Evolutionary conservation across 2,888 invertebrate species (phyloP).

Genomic region (Papilio demoleus): DNA sequence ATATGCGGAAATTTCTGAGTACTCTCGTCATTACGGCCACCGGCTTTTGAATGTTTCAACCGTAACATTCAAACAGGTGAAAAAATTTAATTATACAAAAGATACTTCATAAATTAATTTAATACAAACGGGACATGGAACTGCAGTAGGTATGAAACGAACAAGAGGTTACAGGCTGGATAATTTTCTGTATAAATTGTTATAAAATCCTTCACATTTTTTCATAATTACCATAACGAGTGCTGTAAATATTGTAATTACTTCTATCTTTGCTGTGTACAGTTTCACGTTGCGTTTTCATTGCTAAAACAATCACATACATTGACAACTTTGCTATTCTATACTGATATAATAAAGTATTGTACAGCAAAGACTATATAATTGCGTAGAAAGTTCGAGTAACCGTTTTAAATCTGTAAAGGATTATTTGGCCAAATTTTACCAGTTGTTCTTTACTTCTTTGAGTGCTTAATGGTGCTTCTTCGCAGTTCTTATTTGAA

Average conservation of each 20-base stretch:
- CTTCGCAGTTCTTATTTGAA: no score
- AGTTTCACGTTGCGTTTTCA: no score
- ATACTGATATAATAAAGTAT: no score
- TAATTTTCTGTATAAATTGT: background rate
- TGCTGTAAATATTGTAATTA: background rate
- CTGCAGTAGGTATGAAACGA: background rate
- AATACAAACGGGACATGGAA: background rate
- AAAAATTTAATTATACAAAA: conserved; percentile 8
- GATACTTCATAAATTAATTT: background rate
- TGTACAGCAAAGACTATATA: no score
- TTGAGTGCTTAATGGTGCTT: no score
- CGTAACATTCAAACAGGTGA: conserved; percentile 16
- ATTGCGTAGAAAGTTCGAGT: no score
- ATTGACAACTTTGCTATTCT: no score
- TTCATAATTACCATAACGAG: background rate
- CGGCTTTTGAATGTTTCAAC: conserved; percentile 9
- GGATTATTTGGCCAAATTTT: no score
- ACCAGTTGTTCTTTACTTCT: no score
- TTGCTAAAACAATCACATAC: no score
- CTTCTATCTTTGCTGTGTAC: background rate
- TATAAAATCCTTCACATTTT: background rate
- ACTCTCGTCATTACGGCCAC: background rate
- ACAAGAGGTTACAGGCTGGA: background rate
- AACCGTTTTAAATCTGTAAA: no score
- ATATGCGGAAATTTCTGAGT: background rate